Percentiles rank a stretch among this genome's conserved stretches.
Evolutionary conservation across 2,797 vertebrate species (phyloP).

Genomic region (Pyrocephalus nanus): DNA sequence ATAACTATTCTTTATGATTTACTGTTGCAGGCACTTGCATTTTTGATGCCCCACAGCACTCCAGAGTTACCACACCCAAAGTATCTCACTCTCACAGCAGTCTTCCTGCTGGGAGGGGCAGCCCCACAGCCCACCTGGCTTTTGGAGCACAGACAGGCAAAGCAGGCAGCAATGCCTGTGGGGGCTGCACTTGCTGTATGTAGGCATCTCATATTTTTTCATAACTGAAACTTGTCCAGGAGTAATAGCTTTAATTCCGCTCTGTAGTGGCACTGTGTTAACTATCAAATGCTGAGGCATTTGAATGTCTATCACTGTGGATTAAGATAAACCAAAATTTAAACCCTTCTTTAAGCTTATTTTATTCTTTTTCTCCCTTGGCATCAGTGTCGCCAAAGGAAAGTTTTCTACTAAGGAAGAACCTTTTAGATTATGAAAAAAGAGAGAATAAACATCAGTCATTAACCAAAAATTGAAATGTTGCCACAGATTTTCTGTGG

Average conservation of each 20-base stretch:
- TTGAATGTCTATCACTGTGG: not conserved
- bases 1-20: not conserved
- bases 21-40: not conserved
- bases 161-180: not conserved
- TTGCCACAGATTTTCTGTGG: not conserved
- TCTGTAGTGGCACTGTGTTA: not conserved
- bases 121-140: not conserved
- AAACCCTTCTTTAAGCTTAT: not conserved
- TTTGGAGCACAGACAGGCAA: not conserved
- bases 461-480: not conserved
- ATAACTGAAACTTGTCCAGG: not conserved
- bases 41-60: not conserved
- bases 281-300: not conserved
- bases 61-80: not conserved
- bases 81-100: not conserved
- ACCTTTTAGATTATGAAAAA: not conserved
- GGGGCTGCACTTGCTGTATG: not conserved
- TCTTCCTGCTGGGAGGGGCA: not conserved
- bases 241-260: not conserved
- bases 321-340: not conserved
- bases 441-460: not conserved
- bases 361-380: not conserved
- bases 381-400: not conserved
- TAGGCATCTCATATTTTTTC: not conserved
- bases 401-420: not conserved